A percentile compares a stretch with the other conserved stretches of the same genome.
These are phyloP conservation scores for Xylocopa sonorina DNA, from an alignment of 1,140 invertebrate genomes.

Conservation along the genomic window DNA sequence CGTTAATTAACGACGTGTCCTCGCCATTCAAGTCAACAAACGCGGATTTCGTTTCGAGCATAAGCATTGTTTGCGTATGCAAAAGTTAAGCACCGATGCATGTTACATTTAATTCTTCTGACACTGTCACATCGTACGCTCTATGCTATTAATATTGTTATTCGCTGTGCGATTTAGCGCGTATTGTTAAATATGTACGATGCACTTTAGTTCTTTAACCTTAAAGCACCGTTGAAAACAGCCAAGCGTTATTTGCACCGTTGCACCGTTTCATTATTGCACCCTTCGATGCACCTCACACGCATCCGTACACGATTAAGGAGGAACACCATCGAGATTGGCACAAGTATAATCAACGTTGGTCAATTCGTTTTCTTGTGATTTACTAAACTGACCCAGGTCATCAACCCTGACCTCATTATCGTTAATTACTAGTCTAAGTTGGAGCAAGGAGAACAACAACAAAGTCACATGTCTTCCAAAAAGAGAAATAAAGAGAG, in stretches of 20 bases:
- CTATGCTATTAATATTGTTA: slow-evolving; percentile 14
- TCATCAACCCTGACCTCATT: slow-evolving; percentile 45
- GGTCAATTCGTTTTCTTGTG: slow-evolving; percentile 55
- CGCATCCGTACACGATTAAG: neutral
- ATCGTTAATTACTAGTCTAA: slow-evolving; percentile 69
- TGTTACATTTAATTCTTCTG: neutral
- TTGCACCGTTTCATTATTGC: slow-evolving; percentile 1
- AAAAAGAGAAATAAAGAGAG: slow-evolving; percentile 42
- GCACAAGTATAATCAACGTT: slow-evolving; percentile 48
- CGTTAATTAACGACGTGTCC: slow-evolving; percentile 6
- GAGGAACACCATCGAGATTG: slow-evolving; percentile 26
- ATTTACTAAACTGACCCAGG: slow-evolving; percentile 39
- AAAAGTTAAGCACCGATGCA: neutral
- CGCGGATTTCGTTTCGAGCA: neutral
- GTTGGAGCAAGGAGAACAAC: slow-evolving; percentile 60
- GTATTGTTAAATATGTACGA: slow-evolving; percentile 1
- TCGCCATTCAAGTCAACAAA: slow-evolving; percentile 3
- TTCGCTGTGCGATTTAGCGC: neutral
- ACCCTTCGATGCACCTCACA: neutral
- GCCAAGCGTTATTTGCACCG: neutral
- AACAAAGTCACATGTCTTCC: slow-evolving; percentile 79
- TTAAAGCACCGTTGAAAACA: neutral
- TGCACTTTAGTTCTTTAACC: neutral
- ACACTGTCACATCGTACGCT: slow-evolving; percentile 1
- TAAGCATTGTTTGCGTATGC: neutral